Percentiles rank a stretch among this genome's conserved stretches.
These are phyloP conservation scores for Alviniconcha marisindica DNA, from an alignment of 1,140 invertebrate species.

Conservation along the genomic window DNA sequence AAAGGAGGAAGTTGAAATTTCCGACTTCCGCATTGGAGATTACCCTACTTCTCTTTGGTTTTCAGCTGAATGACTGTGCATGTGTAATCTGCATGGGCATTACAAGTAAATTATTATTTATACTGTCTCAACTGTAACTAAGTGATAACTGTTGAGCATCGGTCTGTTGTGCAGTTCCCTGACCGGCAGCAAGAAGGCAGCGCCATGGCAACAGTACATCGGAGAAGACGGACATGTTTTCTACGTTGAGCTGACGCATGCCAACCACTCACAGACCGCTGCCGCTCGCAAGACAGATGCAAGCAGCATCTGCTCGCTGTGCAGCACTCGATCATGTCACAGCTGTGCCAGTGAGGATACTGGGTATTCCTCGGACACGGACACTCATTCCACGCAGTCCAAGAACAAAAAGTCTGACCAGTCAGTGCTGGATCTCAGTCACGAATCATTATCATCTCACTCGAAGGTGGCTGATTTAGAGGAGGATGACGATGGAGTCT, in stretches of 20 bases:
- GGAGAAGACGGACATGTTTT: constrained; percentile 57
- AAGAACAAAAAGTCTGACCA: background rate
- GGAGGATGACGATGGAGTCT: background rate
- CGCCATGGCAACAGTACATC: constrained; percentile 51
- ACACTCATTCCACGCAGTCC: constrained; percentile 23
- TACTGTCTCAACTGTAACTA: background rate
- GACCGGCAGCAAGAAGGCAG: constrained; percentile 19
- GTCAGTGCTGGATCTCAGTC: background rate
- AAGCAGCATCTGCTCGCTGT: constrained; percentile 29
- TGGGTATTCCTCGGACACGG: constrained; percentile 46
- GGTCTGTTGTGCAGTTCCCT: constrained; percentile 26
- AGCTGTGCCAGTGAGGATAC: constrained; percentile 54
- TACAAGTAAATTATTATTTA: background rate
- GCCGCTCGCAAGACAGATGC: background rate
- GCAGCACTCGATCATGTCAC: constrained; percentile 31
- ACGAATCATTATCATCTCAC: background rate
- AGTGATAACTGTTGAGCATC: background rate
- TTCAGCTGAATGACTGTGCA: background rate
- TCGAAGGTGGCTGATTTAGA: background rate
- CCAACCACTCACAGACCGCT: background rate
- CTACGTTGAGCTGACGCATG: constrained; percentile 53
- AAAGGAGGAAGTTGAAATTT: background rate
- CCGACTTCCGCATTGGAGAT: background rate
- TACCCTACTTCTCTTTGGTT: no score
- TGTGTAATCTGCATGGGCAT: background rate